Evolutionary conservation across 2,888 invertebrate genomes (phyloP).

Genomic region (Diogma glabrata): DNA sequence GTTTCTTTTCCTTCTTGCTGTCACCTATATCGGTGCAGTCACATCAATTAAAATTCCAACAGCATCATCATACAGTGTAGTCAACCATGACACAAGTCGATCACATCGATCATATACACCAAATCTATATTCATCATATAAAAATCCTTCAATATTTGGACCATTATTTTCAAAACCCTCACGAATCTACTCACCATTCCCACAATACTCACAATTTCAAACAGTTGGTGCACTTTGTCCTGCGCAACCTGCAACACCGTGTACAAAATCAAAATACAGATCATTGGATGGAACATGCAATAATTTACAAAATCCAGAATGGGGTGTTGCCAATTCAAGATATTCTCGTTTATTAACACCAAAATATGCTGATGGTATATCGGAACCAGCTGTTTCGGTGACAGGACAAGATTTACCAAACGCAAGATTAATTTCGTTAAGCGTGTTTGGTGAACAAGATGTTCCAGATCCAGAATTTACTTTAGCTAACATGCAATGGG

Average conservation of each 20-base stretch:
- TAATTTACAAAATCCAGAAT: slow-evolving; percentile 68
- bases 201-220: slow-evolving; percentile 7
- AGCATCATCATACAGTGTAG: slow-evolving; percentile 8
- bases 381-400: slow-evolving; percentile 47
- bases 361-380: slow-evolving; percentile 39
- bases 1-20: slow-evolving; percentile 9
- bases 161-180: no score
- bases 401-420: slow-evolving; percentile 57
- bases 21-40: slow-evolving; percentile 5
- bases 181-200: not conserved
- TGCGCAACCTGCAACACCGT: slow-evolving; percentile 22
- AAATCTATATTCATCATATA: no score
- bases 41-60: slow-evolving; percentile 3
- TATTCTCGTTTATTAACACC: slow-evolving; percentile 37
- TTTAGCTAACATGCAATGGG: slow-evolving; percentile 55
- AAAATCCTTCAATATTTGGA: no score
- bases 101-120: not conserved
- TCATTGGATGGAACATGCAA: slow-evolving; percentile 91
- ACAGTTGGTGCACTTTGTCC: slow-evolving; percentile 11
- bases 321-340: slow-evolving; percentile 66
- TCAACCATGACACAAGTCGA: not conserved
- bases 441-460: slow-evolving; percentile 57
- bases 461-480: slow-evolving; percentile 61
- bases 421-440: slow-evolving; percentile 55
- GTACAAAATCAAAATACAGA: slow-evolving; percentile 44